Base-by-base conservation (phyloP, 2,797 vertebrate species). In the Xenops minutus region DNA sequence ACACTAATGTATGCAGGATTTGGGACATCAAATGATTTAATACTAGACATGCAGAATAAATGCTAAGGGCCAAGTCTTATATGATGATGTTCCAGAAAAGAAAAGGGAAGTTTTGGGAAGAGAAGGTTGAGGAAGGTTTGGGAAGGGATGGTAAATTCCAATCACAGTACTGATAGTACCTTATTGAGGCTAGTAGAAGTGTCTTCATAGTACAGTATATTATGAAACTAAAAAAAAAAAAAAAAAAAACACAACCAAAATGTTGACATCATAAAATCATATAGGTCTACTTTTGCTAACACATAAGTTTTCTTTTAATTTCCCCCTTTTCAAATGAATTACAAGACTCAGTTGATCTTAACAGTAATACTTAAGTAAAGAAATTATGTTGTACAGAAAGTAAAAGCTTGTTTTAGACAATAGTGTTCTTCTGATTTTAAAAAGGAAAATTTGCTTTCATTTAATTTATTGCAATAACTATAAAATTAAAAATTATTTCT, bases 331-430 rank as follows among this genome's bases (percentile, higher is more conserved):
- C 21, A 76, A 56, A 11, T 67, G 4, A 72, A 1, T 76, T 66
- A 6, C 17, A 23, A 58, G 19, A 72, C 18, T 22, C 1, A 1
- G 2, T 62, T 66, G 19, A 44, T 39, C 1, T 2, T 46, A 64
- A 34, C 3, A 59, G 4, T 41, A 84, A 49, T 43, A 61, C 6
- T 24, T 43, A 24, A 48, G 2, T 21, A 30, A 3, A 43, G 6
- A 44, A 86, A 62, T 36, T 55, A 7, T 6, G 8, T 32, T 72
- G 3, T 78, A 44, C 9, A 49, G 23, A 84, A 78, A 5, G 10
- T 29, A 24, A n/a, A 69, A 59, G 4, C 16, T 24, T 55, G n/a
- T 29, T 90, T 74, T 41, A 16, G 24, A 51, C 8, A 55, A 11
- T 12, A 54, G 1, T 71, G 7, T 3, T 13, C 5, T 32, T 29